Evolutionary conservation across 2,113 vertebrate genomes (phyloP).

Genomic region (Phocoena phocoena): DNA sequence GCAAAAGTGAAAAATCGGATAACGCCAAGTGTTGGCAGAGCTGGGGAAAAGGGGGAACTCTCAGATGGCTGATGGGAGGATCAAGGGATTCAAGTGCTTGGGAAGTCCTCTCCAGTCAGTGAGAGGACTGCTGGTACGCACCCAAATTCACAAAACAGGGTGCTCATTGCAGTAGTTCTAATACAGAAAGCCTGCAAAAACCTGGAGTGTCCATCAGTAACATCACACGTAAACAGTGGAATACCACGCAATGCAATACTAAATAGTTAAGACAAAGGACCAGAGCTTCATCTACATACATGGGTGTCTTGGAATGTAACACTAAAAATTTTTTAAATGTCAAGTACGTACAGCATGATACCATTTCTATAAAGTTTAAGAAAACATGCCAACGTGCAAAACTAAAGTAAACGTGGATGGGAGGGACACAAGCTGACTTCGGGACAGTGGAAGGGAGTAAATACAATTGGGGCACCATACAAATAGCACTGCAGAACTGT

Average conservation of each 20-base stretch:
- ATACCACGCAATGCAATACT: no score
- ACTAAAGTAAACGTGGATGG: not conserved
- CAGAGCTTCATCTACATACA: not conserved
- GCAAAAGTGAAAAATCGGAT: not conserved
- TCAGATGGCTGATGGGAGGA: not conserved
- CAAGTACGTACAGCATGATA: not conserved
- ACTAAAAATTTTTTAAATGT: not conserved
- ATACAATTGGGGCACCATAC: rapidly evolving
- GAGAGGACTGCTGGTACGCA: not conserved
- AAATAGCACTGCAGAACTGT: not conserved
- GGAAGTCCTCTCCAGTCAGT: not conserved
- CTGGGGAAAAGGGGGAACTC: not conserved
- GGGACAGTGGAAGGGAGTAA: no score
- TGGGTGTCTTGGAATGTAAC: not conserved
- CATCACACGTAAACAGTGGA: no score
- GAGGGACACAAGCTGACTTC: not conserved
- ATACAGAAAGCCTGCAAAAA: not conserved
- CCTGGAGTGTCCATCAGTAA: not conserved
- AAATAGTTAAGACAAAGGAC: not conserved
- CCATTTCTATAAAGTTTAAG: not conserved
- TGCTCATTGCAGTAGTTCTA: not conserved
- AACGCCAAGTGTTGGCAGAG: not conserved
- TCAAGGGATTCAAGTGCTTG: not conserved
- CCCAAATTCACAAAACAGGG: not conserved
- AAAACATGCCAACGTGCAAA: not conserved